Evolutionary conservation across 2,888 invertebrate genomes (phyloP).

Genomic region (Onchidella celtica): DNA sequence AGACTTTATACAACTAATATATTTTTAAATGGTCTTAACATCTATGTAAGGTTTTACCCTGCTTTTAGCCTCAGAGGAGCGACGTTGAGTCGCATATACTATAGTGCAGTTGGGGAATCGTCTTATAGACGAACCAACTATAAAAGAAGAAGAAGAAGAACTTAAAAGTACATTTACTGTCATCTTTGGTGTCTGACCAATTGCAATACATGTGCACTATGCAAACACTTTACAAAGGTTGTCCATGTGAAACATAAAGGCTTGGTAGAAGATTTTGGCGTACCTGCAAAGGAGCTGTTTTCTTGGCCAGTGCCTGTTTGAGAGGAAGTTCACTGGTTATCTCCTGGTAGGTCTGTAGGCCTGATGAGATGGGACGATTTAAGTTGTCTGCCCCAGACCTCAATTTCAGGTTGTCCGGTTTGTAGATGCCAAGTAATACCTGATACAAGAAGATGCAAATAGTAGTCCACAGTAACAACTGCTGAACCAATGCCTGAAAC

Average conservation of each 20-base stretch:
- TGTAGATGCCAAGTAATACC: constrained; percentile 47
- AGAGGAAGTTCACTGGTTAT: constrained; percentile 86
- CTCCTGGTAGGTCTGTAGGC: constrained; percentile 86
- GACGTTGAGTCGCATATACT: too few species aligned
- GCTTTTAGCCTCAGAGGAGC: too few species aligned
- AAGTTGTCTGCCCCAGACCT: constrained; percentile 39
- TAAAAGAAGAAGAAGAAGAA: not conserved
- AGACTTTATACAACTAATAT: too few species aligned
- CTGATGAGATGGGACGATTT: constrained; percentile 84
- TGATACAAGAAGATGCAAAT: too few species aligned
- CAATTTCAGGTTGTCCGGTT: constrained; percentile 41
- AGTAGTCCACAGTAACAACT: too few species aligned
- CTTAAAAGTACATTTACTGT: not conserved
- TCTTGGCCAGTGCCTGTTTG: constrained; percentile 87
- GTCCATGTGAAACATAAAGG: not conserved
- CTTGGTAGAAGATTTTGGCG: not conserved
- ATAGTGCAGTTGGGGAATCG: too few species aligned
- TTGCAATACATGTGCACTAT: not conserved
- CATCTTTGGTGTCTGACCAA: not conserved
- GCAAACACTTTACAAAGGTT: too few species aligned
- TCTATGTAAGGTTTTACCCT: too few species aligned
- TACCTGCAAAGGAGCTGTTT: constrained; percentile 83
- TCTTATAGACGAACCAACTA: too few species aligned
- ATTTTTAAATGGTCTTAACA: too few species aligned
- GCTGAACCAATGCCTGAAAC: too few species aligned